These are phyloP conservation scores for Andrena haemorrhoa DNA, from an alignment of 2,888 invertebrate genomes.

Conservation along the genomic window DNA sequence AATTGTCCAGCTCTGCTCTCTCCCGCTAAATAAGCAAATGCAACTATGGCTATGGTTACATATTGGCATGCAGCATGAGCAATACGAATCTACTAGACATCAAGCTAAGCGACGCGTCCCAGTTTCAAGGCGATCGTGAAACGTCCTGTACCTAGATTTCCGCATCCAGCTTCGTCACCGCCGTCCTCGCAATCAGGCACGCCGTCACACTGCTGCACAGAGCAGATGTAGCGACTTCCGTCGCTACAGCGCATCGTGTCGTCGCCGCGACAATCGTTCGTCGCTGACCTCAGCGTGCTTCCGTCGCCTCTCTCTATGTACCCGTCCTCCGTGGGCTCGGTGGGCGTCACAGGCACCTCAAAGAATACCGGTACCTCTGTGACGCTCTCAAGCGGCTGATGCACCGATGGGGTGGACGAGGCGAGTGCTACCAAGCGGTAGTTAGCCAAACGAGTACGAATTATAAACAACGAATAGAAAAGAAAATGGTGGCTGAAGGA, in stretches of 20 bases:
- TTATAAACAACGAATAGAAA: slow-evolving; percentile 9
- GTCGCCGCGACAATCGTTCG: slow-evolving; percentile 85
- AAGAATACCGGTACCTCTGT: neutral
- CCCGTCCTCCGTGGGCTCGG: neutral
- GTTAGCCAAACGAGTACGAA: slow-evolving; percentile 12
- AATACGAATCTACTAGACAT: neutral
- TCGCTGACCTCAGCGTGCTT: neutral
- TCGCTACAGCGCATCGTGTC: slow-evolving; percentile 86
- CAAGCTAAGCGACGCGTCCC: neutral
- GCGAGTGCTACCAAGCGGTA: neutral
- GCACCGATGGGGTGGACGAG: slow-evolving; percentile 20
- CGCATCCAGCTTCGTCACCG: slow-evolving; percentile 87
- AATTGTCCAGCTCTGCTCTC: neutral
- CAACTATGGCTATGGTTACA: neutral
- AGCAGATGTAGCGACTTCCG: slow-evolving; percentile 86
- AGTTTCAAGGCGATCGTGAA: neutral
- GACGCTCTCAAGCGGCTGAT: neutral
- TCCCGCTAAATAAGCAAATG: neutral
- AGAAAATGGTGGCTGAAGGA: neutral
- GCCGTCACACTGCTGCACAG: slow-evolving; percentile 88
- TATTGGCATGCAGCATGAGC: neutral
- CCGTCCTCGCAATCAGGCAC: slow-evolving; percentile 88
- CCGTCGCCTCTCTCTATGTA: slow-evolving; percentile 17
- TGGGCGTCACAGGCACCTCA: neutral
- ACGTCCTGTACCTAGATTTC: slow-evolving; percentile 64